Evolutionary conservation across 2,888 invertebrate species (phyloP).

Genomic region (Apodemia duryi): DNA sequence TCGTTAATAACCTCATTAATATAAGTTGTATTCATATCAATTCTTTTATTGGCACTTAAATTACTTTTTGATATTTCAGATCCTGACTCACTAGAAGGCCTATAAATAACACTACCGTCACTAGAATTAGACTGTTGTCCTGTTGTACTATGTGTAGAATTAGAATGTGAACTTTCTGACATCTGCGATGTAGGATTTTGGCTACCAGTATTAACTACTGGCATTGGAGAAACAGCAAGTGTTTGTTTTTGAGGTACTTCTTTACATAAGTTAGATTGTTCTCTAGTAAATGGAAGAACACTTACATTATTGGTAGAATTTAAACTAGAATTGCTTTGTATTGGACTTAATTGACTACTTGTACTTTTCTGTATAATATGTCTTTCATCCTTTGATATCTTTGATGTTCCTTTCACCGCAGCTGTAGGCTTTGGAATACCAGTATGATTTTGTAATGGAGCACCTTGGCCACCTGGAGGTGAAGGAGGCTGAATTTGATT

Average conservation of each 20-base stretch:
- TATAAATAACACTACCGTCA: conserved; percentile 86
- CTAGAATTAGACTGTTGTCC: conserved; percentile 85
- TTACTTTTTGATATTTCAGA: conserved; percentile 78
- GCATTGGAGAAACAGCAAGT: conserved; percentile 87
- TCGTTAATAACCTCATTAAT: conserved; percentile 77
- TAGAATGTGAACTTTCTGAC: conserved; percentile 83
- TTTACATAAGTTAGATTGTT: conserved; percentile 74
- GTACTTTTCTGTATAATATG: conserved; percentile 75
- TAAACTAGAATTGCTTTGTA: conserved; percentile 79
- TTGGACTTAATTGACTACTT: conserved; percentile 77
- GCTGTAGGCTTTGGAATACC: conserved; percentile 95
- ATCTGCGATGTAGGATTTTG: conserved; percentile 70
- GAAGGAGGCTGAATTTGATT: conserved; percentile 49
- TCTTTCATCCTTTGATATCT: conserved; percentile 81
- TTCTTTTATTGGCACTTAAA: conserved; percentile 70
- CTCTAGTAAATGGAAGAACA: conserved; percentile 69
- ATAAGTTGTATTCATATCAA: conserved; percentile 74
- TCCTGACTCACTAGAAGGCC: conserved; percentile 85
- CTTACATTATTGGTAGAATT: conserved; percentile 74
- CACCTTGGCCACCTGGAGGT: conserved; percentile 64
- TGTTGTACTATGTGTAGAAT: conserved; percentile 80
- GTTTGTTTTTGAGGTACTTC: conserved; percentile 74
- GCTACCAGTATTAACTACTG: conserved; percentile 63
- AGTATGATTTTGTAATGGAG: conserved; percentile 58
- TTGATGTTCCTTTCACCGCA: conserved; percentile 93